Conservation (phyloP, 2,113 vertebrate genomes). For the Pterocles orientalis region DNA sequence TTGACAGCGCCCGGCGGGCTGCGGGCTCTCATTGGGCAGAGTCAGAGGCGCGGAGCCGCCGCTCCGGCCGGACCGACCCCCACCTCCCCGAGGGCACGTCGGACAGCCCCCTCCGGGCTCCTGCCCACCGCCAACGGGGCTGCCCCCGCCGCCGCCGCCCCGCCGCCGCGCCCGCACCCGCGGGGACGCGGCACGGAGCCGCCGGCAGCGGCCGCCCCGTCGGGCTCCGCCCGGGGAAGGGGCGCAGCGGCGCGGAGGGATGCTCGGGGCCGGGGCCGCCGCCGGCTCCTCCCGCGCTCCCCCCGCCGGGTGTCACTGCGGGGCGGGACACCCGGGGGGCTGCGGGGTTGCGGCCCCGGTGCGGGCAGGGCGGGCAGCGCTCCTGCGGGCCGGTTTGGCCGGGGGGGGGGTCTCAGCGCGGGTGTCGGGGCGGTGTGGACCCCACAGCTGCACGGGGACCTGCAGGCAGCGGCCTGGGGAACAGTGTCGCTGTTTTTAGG, state of each 20-base stretch:
- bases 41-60: slow-evolving; percentile 48
- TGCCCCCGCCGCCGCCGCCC: neutral
- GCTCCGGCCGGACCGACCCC: slow-evolving; percentile 10
- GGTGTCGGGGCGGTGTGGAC: neutral
- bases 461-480: neutral
- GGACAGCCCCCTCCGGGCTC: neutral
- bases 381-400: no score
- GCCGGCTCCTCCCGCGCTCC: neutral
- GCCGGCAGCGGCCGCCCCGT: neutral
- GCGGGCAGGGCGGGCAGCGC: neutral
- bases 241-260: neutral
- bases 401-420: neutral
- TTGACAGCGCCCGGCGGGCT: slow-evolving; percentile 64
- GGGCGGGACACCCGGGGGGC: neutral
- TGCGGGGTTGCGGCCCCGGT: neutral
- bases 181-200: no score
- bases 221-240: neutral
- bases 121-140: neutral
- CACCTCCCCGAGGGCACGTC: neutral
- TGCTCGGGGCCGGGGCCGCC: neutral
- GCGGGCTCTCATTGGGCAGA: slow-evolving; percentile 78
- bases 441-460: neutral
- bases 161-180: no score
- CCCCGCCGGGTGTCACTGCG: slow-evolving; percentile 49
- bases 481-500: rapidly evolving